Percentiles rank a stretch among this genome's conserved stretches.
Evolutionary conservation across 1,140 invertebrate species (phyloP).

Genomic region (Agraylea sexmaculata): DNA sequence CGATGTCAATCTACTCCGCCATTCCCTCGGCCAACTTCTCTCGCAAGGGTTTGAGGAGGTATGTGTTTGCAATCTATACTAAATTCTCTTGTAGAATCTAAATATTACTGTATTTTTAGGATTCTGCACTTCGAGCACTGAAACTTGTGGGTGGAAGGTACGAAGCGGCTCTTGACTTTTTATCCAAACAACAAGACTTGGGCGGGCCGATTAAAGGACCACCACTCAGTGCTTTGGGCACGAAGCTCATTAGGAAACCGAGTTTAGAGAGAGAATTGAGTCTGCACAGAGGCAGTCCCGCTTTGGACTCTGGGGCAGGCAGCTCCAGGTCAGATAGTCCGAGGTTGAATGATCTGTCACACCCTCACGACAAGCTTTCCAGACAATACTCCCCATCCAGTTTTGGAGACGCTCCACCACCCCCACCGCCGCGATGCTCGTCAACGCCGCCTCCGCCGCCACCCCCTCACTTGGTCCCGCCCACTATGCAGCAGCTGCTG

Average conservation of each 20-base stretch:
- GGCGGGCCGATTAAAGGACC: constrained; percentile 44
- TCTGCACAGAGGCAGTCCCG: constrained; percentile 68
- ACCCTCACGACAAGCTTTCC: constrained; percentile 38
- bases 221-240: constrained; percentile 45
- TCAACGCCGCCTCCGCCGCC: constrained; percentile 63
- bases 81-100: constrained; percentile 6
- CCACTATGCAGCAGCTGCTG: constrained; percentile 67
- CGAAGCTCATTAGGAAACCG: constrained; percentile 73
- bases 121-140: constrained; percentile 52
- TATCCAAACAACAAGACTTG: constrained; percentile 50
- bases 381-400: constrained; percentile 56
- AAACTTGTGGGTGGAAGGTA: constrained; percentile 54
- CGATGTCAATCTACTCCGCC: constrained; percentile 42
- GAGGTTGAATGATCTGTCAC: constrained; percentile 45
- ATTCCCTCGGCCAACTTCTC: constrained; percentile 47
- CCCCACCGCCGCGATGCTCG: constrained; percentile 53
- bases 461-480: constrained; percentile 47
- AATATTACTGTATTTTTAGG: constrained; percentile 36
- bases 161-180: constrained; percentile 56
- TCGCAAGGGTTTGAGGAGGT: constrained; percentile 58
- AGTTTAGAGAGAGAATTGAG: constrained; percentile 70
- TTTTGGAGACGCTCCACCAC: constrained; percentile 54
- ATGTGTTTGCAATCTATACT: constrained; percentile 10
- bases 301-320: constrained; percentile 73
- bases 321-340: constrained; percentile 84